phyloP scores from a whole-genome alignment of 2,113 vertebrate species.

The Antechinus stuartii region DNA sequence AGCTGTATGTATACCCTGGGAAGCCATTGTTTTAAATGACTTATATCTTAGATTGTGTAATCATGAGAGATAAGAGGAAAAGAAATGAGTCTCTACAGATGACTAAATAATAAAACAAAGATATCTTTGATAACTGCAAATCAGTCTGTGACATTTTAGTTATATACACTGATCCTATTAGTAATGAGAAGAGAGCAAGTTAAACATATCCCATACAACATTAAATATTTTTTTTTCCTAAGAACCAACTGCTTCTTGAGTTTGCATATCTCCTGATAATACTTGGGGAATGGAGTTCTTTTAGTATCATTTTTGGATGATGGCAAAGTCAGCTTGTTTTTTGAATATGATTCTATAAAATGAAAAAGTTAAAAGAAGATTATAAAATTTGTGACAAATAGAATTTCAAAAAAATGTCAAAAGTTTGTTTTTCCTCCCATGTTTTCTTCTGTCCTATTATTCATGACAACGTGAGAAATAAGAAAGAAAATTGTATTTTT shows the following conservation, averaged over 20 bases:
- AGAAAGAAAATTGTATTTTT: conserved; percentile 7
- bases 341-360: conserved; percentile 5
- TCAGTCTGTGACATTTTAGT: conserved; percentile 7
- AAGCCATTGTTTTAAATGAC: background rate
- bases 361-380: conserved; percentile 34
- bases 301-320: conserved; percentile 20
- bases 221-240: conserved; percentile 15
- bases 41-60: conserved; percentile 14
- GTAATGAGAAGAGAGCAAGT: conserved; percentile 36
- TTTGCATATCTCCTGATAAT: conserved; percentile 26
- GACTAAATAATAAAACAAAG: conserved; percentile 49
- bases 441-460: conserved; percentile 37
- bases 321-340: background rate
- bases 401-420: conserved; percentile 32
- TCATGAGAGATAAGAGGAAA: conserved; percentile 33
- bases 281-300: background rate
- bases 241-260: background rate
- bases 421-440: conserved; percentile 21
- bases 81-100: conserved; percentile 34
- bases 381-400: background rate
- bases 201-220: background rate
- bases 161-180: conserved; percentile 29
- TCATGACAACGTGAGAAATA: background rate
- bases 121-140: conserved; percentile 28
- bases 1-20: background rate